phyloP scores from a whole-genome alignment of 2,797 vertebrate genomes.

The Ataeniobius toweri region DNA sequence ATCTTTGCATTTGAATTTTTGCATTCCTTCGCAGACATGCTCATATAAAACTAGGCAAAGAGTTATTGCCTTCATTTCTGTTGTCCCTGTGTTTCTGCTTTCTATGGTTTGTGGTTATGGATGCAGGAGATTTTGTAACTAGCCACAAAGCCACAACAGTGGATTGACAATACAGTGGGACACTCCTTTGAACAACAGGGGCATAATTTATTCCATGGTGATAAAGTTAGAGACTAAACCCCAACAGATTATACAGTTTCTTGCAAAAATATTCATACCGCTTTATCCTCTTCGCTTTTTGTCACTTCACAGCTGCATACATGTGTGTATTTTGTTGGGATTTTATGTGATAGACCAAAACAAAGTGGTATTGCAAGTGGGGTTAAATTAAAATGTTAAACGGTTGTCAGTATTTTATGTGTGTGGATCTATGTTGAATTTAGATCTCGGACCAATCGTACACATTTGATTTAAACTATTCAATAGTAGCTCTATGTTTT shows the following conservation, averaged over 20 bases:
- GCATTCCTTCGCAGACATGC: neutral
- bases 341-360: neutral
- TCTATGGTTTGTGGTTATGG: neutral
- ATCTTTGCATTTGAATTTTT: neutral
- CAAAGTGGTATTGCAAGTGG: neutral
- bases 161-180: slow-evolving; percentile 11
- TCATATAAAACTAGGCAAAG: neutral
- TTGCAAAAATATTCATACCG: neutral
- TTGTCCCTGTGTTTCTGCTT: neutral
- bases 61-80: neutral
- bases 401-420: neutral
- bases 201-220: slow-evolving; percentile 26
- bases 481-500: neutral
- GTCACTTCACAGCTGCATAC: neutral
- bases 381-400: neutral
- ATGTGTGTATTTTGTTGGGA: no score
- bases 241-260: neutral
- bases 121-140: slow-evolving; percentile 48
- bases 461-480: neutral
- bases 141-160: slow-evolving; percentile 29
- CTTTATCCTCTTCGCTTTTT: neutral
- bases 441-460: neutral
- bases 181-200: slow-evolving; percentile 17
- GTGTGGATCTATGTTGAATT: neutral
- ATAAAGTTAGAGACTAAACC: neutral